Percentiles rank a stretch among this genome's conserved stretches.
These are phyloP conservation scores for Coenonympha glycerion DNA, from an alignment of 2,888 invertebrate species.

Conservation along the genomic window DNA sequence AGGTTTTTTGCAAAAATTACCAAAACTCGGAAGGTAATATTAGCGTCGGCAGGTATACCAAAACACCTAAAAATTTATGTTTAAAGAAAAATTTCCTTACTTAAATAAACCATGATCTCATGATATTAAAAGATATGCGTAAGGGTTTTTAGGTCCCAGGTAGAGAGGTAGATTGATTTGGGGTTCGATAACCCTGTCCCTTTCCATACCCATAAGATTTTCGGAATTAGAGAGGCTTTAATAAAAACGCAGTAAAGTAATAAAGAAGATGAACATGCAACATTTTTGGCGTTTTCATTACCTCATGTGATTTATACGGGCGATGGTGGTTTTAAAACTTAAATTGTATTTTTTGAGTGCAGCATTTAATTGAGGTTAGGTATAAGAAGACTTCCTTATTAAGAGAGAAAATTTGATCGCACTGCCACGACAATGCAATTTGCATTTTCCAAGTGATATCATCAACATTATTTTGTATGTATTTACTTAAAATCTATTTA, in stretches of 20 bases:
- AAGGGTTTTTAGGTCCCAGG: conserved; percentile 14
- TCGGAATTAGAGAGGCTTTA: conserved; percentile 1
- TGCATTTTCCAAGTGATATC: background rate
- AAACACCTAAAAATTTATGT: background rate
- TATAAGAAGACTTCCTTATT: background rate
- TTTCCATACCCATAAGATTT: conserved; percentile 3
- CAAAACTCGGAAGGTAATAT: too few species aligned
- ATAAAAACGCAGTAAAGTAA: background rate
- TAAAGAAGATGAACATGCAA: conserved; percentile 3
- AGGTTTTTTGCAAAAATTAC: too few species aligned
- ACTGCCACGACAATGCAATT: background rate
- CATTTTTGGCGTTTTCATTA: conserved; percentile 9
- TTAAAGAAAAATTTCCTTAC: background rate
- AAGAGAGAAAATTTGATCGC: too few species aligned
- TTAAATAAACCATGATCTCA: background rate
- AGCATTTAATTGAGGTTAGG: background rate
- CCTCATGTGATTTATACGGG: background rate
- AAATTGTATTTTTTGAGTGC: background rate
- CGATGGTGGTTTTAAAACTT: background rate
- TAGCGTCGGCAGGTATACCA: background rate
- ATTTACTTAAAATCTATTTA: too few species aligned
- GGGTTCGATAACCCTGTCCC: conserved; percentile 19
- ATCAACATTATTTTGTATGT: too few species aligned
- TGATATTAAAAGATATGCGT: background rate
- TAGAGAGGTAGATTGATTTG: conserved; percentile 5